Percentiles rank a stretch among this genome's conserved stretches.
phyloP scores from a whole-genome alignment of 2,888 invertebrate species.

The Schrankia costaestrigalis region DNA sequence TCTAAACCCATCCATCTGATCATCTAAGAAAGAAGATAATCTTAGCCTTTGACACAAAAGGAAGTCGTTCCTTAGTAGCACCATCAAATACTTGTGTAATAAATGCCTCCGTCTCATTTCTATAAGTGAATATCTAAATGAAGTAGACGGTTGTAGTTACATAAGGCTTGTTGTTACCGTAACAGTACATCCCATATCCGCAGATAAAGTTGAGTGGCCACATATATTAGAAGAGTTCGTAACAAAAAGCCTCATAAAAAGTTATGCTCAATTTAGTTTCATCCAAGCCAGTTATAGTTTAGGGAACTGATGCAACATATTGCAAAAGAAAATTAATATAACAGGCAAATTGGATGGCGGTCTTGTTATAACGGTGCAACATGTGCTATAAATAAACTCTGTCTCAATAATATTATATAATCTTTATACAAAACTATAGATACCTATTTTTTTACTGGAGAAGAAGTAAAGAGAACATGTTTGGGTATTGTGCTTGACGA shows the following conservation, averaged over 20 bases:
- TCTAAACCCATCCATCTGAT: too few relatives aligned
- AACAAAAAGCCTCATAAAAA: conserved; percentile 68
- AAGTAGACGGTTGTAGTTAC: too few relatives aligned
- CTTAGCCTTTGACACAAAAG: too few relatives aligned
- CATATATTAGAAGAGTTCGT: conserved; percentile 51
- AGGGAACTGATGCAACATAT: conserved; percentile 71
- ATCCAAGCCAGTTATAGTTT: conserved; percentile 62
- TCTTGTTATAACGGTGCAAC: conserved; percentile 19
- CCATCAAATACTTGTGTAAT: too few relatives aligned
- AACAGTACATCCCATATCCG: conserved; percentile 14
- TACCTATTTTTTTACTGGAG: too few relatives aligned
- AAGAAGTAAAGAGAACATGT: too few relatives aligned
- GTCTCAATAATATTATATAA: conserved; percentile 1
- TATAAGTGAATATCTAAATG: too few relatives aligned
- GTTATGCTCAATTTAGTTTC: conserved; percentile 68
- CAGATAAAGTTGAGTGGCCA: conserved; percentile 36
- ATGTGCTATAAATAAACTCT: conserved; percentile 16
- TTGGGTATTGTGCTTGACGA: too few relatives aligned
- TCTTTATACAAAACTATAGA: too few relatives aligned
- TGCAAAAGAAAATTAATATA: conserved; percentile 71
- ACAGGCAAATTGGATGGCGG: conserved; percentile 45
- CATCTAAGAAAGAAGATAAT: too few relatives aligned
- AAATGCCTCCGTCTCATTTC: too few relatives aligned
- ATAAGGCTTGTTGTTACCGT: conserved; percentile 3
- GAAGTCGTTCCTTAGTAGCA: too few relatives aligned